Percentiles rank a stretch among this genome's conserved stretches.
Conservation (phyloP, 2,113 vertebrate species). For the Pelecanoides urinatrix region DNA sequence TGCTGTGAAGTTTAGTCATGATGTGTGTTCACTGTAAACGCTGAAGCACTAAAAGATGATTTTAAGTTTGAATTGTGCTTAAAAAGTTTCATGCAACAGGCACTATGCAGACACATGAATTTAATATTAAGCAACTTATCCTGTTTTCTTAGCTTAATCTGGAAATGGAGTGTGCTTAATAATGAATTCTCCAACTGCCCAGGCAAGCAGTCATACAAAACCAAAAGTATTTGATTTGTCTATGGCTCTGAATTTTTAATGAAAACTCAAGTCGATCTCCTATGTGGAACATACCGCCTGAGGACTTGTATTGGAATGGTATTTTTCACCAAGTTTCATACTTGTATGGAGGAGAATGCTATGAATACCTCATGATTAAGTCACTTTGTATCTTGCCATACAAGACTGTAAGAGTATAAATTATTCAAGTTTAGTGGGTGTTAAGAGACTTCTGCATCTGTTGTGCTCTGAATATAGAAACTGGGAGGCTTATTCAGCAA, state of each 20-base stretch:
- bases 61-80: not conserved
- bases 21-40: not conserved
- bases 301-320: slow-evolving; percentile 40
- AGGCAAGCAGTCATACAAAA: not conserved
- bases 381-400: slow-evolving; percentile 68
- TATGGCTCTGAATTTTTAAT: slow-evolving; percentile 46
- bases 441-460: slow-evolving; percentile 63
- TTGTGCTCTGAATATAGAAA: slow-evolving; percentile 71
- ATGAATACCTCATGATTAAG: slow-evolving; percentile 68
- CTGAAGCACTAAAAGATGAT: not conserved
- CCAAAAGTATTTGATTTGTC: slow-evolving; percentile 16
- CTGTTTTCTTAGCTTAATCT: slow-evolving; percentile 11
- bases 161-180: not conserved
- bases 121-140: not conserved
- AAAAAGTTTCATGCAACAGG: not conserved
- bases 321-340: slow-evolving; percentile 24
- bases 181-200: slow-evolving; percentile 24
- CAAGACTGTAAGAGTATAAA: slow-evolving; percentile 67
- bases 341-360: slow-evolving; percentile 51
- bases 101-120: not conserved
- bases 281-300: not conserved
- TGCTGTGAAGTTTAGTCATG: not conserved
- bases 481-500: slow-evolving; percentile 59
- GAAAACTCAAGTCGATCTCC: not conserved
- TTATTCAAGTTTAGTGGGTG: slow-evolving; percentile 77